Conservation (phyloP, 2,113 vertebrate genomes). For the Verasper variegatus region DNA sequence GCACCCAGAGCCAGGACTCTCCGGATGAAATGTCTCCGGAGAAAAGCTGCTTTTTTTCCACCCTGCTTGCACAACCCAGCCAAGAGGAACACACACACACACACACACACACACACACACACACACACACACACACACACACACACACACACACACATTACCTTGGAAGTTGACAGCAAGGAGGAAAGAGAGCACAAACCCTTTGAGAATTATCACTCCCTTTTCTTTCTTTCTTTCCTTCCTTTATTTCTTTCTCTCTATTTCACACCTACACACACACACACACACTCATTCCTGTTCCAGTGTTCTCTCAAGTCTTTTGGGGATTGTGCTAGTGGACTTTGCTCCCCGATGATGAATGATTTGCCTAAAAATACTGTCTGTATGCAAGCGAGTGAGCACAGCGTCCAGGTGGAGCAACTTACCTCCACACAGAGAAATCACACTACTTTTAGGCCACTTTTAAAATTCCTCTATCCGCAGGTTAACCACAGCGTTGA, state of each 20-base stretch:
- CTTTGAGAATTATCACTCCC: conserved; percentile 71
- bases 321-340: conserved; percentile 79
- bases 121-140: conserved; percentile 44
- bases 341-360: conserved; percentile 80
- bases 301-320: conserved; percentile 65
- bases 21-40: conserved; percentile 72
- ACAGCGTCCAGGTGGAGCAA: conserved; percentile 73
- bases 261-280: conserved; percentile 20
- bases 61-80: conserved; percentile 49
- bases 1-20: conserved; percentile 63
- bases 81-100: conserved; percentile 60
- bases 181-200: conserved; percentile 63
- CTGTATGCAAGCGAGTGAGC: conserved; percentile 57
- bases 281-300: conserved; percentile 33
- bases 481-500: conserved; percentile 44
- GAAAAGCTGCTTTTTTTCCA: conserved; percentile 70
- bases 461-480: conserved; percentile 41
- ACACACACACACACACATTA: conserved; percentile 65
- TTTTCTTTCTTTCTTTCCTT: conserved; percentile 40
- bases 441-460: conserved; percentile 68
- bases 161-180: conserved; percentile 68
- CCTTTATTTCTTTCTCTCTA: conserved; percentile 14
- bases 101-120: conserved; percentile 55
- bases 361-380: conserved; percentile 82
- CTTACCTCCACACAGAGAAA: conserved; percentile 67